Base-by-base conservation (phyloP, 2,888 invertebrate species). In the Petrolisthes cinctipes region DNA sequence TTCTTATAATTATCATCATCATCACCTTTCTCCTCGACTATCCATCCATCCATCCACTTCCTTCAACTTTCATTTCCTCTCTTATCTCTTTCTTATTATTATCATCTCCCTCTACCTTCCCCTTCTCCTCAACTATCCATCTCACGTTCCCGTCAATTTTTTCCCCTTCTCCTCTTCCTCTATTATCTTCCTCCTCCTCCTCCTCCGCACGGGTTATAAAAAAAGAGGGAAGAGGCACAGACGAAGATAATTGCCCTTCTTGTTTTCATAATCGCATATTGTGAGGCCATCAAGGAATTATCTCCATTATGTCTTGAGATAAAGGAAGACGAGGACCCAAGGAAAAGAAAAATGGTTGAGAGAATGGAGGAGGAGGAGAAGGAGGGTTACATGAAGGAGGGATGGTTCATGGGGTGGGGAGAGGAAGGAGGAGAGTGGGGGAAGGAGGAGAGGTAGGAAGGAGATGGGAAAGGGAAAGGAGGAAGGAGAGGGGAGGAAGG, bases 101-200 rank as follows among this genome's bases (percentile, higher is more conserved):
- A 61, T 9, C 20, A 54, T 79, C 57, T 56, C 53, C 54, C 79
- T 79, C 79, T 56, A n/a, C 57, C 51, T 51, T 20, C 54, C 20
- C n/a, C 57, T 56, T 20, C 54, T 53, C 23, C 53, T 53, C 54
- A 9, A 53, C 11, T 78, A 4, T n/a, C 53, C 54, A 7, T 53
- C n/a, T 37, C 53, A 5, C 53, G 11, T 17, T 5, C 7, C 53
- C 5, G 11, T 14, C 54, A 53, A 6, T 53, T 53, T 17, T n/a
- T 54, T 54, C 7, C 17, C n/a, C 17, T 51, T 6, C 23, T 75
- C 5, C 6, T 20, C 11, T 6, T 76, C 51, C 14, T 23, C 20
- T 51, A 51, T 78, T 53, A 17, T 78, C 78, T n/a, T n/a, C 78
- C 17, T 17, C 78, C 7, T n/a, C 78, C 3, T 78, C 78, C 78